These are phyloP conservation scores for Penaeus japonicus DNA, from an alignment of 1,140 invertebrate species.

Conservation along the genomic window DNA sequence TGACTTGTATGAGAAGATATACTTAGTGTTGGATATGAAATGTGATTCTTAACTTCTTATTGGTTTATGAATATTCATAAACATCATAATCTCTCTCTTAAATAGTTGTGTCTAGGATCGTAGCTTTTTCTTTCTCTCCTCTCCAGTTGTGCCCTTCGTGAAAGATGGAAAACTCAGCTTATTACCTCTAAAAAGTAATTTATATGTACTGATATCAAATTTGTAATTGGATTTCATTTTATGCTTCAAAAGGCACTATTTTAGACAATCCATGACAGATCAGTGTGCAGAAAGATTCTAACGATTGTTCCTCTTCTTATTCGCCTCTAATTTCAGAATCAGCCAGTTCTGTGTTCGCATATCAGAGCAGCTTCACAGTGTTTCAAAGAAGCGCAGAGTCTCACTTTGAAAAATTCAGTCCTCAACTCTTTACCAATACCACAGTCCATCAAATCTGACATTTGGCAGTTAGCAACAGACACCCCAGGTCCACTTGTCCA, in stretches of 20 bases:
- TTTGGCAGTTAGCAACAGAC: conserved; percentile 73
- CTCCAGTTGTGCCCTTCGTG: too few species aligned
- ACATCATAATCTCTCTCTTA: too few species aligned
- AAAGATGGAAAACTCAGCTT: too few species aligned
- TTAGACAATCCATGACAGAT: neutral
- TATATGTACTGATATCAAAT: neutral
- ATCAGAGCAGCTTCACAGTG: conserved; percentile 76
- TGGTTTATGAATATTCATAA: too few species aligned
- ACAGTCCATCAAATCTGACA: conserved; percentile 74
- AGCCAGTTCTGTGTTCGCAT: conserved; percentile 70
- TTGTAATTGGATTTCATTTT: neutral
- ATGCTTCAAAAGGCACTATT: neutral
- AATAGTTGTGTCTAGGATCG: too few species aligned
- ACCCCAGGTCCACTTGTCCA: conserved; percentile 77
- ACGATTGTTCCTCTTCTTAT: neutral
- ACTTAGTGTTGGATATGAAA: too few species aligned
- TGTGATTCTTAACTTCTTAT: too few species aligned
- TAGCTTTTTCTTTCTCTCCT: too few species aligned
- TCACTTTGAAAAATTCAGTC: conserved; percentile 74
- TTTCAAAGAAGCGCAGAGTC: conserved; percentile 71
- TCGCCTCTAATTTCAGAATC: conserved; percentile 25
- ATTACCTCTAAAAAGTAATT: neutral
- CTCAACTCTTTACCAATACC: conserved; percentile 73
- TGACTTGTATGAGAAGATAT: too few species aligned
- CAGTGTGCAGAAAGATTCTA: neutral